Evolutionary conservation across 2,113 vertebrate genomes (phyloP).

Genomic region (Pristiophorus japonicus): DNA sequence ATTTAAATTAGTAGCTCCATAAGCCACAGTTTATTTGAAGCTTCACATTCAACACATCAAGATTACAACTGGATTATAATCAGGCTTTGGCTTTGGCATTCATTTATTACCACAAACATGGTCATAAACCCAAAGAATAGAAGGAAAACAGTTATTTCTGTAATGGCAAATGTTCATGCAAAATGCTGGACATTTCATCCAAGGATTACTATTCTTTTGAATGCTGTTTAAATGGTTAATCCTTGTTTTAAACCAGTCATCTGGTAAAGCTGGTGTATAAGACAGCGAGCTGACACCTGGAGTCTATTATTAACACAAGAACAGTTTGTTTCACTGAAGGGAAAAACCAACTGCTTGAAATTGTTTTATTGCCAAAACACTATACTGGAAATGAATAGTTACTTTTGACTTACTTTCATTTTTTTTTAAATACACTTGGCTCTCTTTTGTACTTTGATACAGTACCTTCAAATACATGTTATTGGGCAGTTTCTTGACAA

Average conservation of each 20-base stretch:
- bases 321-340: not conserved
- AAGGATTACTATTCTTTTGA: not conserved
- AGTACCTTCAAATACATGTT: not conserved
- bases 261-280: not conserved
- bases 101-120: not conserved
- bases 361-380: constrained; percentile 13
- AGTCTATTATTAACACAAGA: not conserved
- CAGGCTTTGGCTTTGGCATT: constrained; percentile 18
- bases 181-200: constrained; percentile 1
- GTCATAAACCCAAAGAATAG: not conserved
- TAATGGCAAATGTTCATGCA: not conserved
- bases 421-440: not conserved
- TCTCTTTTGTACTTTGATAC: not conserved
- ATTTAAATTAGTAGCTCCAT: constrained; percentile 30
- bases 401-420: not conserved
- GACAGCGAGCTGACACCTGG: not conserved
- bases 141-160: not conserved
- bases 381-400: not conserved
- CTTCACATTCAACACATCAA: constrained; percentile 25
- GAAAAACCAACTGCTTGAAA: not conserved
- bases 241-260: not conserved
- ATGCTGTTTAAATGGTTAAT: not conserved
- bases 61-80: constrained; percentile 17
- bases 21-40: constrained; percentile 34
- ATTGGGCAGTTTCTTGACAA: not conserved